Evolutionary conservation across 2,113 vertebrate species (phyloP).

Genomic region (Cochlearius cochlearius): DNA sequence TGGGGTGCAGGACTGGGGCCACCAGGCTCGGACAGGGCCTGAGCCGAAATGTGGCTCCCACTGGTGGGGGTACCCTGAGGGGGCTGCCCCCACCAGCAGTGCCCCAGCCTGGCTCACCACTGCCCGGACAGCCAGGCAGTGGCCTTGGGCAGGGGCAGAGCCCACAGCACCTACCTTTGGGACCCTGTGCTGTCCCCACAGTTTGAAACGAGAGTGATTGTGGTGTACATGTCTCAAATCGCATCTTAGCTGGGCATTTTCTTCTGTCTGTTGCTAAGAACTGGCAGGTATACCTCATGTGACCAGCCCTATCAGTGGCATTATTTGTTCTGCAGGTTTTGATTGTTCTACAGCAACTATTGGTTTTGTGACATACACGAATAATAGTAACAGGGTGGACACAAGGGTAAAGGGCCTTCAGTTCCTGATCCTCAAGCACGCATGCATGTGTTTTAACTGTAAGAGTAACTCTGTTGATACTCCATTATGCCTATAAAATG

Average conservation of each 20-base stretch:
- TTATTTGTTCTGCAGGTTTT: background rate
- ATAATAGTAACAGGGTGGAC: background rate
- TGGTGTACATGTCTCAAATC: background rate
- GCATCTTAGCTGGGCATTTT: background rate
- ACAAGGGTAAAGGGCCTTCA: background rate
- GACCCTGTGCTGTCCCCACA: background rate
- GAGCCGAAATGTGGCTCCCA: background rate
- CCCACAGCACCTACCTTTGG: background rate
- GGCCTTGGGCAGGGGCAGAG: accelerated
- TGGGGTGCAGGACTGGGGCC: accelerated
- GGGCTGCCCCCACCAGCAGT: background rate
- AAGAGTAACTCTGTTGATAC: background rate
- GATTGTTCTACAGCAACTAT: background rate
- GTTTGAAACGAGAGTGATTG: background rate
- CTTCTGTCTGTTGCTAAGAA: background rate
- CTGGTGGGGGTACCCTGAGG: background rate
- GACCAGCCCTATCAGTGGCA: background rate
- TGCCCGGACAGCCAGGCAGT: background rate
- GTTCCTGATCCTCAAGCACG: background rate
- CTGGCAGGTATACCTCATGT: background rate
- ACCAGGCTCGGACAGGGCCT: background rate
- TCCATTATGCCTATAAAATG: background rate
- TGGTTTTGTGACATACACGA: background rate
- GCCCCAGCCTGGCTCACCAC: background rate
- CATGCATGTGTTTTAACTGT: background rate